Evolutionary conservation across 2,113 vertebrate genomes (phyloP).

Genomic region (Haplochromis vanheusdeni): DNA sequence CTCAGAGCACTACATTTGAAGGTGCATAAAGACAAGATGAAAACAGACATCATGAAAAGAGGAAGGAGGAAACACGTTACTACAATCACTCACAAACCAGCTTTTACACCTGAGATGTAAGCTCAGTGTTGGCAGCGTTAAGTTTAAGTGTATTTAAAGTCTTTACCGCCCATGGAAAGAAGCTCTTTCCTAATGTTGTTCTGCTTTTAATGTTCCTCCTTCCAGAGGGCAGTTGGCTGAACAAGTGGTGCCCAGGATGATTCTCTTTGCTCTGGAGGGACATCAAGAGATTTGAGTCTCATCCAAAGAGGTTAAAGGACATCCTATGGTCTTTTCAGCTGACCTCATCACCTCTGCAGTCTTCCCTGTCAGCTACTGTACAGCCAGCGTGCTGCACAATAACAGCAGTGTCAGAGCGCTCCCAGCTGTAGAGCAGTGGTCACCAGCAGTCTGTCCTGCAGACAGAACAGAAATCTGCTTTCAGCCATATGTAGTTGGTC

Average conservation of each 20-base stretch:
- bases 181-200: not conserved
- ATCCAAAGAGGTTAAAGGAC: not conserved
- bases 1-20: not conserved
- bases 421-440: not conserved
- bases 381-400: not conserved
- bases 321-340: not conserved
- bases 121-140: not conserved
- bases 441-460: not conserved
- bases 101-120: not conserved
- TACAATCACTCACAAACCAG: not conserved
- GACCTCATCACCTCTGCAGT: not conserved
- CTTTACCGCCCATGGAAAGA: not conserved
- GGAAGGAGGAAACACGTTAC: not conserved
- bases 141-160: not conserved
- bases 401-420: not conserved
- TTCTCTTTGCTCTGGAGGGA: not conserved
- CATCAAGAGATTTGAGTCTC: not conserved
- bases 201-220: not conserved
- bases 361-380: not conserved
- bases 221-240: not conserved
- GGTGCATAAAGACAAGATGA: not conserved
- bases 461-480: not conserved
- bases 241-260: not conserved
- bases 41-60: not conserved
- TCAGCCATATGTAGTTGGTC: not conserved